Base-by-base conservation (phyloP, 2,888 invertebrate species). In the Lepeophtheirus nordmannii region DNA sequence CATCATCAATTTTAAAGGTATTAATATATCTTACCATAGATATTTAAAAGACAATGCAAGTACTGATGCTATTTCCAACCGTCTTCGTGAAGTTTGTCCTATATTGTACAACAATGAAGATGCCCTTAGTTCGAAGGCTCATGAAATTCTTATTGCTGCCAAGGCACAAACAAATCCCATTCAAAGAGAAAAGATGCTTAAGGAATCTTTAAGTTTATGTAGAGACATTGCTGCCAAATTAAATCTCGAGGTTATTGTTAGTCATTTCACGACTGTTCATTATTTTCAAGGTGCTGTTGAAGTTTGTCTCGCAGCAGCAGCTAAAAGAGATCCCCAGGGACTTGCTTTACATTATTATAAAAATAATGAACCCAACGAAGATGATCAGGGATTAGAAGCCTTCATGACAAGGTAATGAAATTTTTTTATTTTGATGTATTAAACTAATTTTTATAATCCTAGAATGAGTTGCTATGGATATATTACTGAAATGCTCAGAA, bases 1-100 rank as follows among this genome's bases (percentile, higher is more conserved):
- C 41, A 41, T 41, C 41, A 41, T 10, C 41, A 41, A 41, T 41
- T 11, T 41, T 41, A 8, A 5, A 46, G 14, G 8, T 17, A 14
- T 14, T 46, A 46, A n/a, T 46, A 17, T 17, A 46, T n/a, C 8
- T 46, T 46, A 46, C 8, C 53, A 17, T 14, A 46, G 89, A 68
- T 98, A 97, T 77, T 80, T 98, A 20, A 86, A 86, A 67, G 97
- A 98, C 75, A 91, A 93, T 74, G 94, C 96, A 0, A 89, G 90
- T 1, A 90, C 94, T 1, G 90, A 91, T 74, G 84, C 89, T 1
- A 89, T 98, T 69, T 94, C 91, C 68, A 80, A 82, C 30, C 86
- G 86, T 73, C 77, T 98, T 66, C 80, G 94, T 60, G 87, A 91
- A 72, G 82, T 90, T 1, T 98, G 97, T 73, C 97, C 98, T 0